A percentile compares a stretch with the other conserved stretches of the same genome.
Conservation (phyloP, 2,888 invertebrate species). For the Globia sparganii region DNA sequence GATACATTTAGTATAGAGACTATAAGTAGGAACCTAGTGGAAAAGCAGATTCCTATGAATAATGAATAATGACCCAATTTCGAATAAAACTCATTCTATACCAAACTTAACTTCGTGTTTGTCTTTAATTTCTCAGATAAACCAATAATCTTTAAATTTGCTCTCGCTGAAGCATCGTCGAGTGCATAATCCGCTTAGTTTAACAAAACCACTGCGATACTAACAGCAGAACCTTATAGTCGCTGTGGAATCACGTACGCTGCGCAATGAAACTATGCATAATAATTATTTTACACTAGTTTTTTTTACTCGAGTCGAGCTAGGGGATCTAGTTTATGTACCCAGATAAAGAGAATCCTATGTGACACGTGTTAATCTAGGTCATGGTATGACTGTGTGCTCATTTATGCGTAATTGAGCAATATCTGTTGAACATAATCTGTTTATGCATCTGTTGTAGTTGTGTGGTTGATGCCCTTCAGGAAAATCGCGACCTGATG, state of each 20-base stretch:
- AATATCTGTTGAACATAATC: neutral
- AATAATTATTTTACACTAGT: constrained; percentile 11
- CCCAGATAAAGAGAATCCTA: neutral
- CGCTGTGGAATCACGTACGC: constrained; percentile 40
- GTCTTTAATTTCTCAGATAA: constrained; percentile 29
- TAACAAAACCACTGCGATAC: constrained; percentile 21
- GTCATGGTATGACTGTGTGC: neutral
- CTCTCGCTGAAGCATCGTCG: neutral
- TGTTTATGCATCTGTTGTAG: no score
- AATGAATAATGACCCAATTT: neutral
- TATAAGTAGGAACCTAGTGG: neutral
- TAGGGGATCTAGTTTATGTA: neutral
- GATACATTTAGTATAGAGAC: neutral
- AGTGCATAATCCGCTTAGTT: constrained; percentile 32
- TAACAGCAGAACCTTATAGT: neutral
- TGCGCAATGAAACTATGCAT: constrained; percentile 27
- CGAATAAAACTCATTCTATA: neutral
- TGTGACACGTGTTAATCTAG: neutral
- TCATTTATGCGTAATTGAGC: neutral
- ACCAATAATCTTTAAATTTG: constrained; percentile 23
- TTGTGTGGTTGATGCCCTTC: no score
- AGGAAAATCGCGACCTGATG: no score
- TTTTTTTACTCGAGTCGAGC: neutral
- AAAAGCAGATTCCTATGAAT: neutral
- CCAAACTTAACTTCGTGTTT: constrained; percentile 15